Evolutionary conservation across 2,113 vertebrate genomes (phyloP), one percentile per base, ranked within the genome.

Genomic region (Boleophthalmus pectinirostris): DNA sequence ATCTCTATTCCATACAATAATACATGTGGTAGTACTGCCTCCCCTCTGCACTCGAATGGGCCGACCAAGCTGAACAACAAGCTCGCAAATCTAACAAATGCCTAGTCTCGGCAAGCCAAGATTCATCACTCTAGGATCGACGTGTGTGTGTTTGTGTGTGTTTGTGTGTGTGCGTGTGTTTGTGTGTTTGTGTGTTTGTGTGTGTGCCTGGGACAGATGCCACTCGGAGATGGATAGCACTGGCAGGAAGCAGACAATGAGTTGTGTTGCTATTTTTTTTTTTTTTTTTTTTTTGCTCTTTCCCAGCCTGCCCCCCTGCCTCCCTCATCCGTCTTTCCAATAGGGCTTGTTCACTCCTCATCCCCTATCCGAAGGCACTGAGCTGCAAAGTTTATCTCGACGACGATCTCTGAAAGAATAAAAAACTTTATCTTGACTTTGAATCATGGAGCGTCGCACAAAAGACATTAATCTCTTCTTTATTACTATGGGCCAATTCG

Each of bases 191-290:
- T 60, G 84, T 51, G 72, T 69, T 73, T 67, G 73, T 72, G 79
- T 61, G 79, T 61, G 77, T 49, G 69, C 58, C 61, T 47, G 69
- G 70, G 73, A 77, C 83, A 82, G 78, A 77, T 86, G 87, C 80
- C 84, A 78, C 84, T 77, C 69, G 54, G 74, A 84, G 89, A 91
- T 88, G 85, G 84, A 90, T 89, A 73, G 79, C 76, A 79, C 71
- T 81, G 72, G 76, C 75, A 86, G 78, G 78, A 79, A 68, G 81
- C 82, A 89, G 86, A 90, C 90, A 92, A 89, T 90, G 81, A 88
- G 66, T 83, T 90, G 80, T 68, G 74, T 75, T 72, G 80, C 80
- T 69, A 60, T n/a, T n/a, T n/a, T n/a, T n/a, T n/a, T n/a, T n/a
- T n/a, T n/a, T n/a, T n/a, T n/a, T n/a, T n/a, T 5, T 67, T 47